These are phyloP conservation scores for Rousettus madagascariensis DNA, from an alignment of 2,797 vertebrate species.

Conservation along the genomic window DNA sequence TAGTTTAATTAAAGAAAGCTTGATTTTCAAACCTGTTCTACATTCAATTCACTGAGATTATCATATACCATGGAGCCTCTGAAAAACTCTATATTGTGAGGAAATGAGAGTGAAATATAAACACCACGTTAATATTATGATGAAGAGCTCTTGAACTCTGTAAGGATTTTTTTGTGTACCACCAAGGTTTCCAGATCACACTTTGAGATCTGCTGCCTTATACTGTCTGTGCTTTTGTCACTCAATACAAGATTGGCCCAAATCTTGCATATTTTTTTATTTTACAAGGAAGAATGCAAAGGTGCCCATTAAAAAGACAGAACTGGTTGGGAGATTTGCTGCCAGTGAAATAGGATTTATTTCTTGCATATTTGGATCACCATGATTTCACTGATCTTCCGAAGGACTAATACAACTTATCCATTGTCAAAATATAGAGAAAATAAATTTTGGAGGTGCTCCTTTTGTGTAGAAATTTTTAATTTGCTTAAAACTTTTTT, in stretches of 20 bases:
- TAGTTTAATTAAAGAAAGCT: neutral
- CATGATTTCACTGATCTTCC: neutral
- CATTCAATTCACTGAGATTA: neutral
- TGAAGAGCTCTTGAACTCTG: neutral
- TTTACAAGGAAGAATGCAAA: neutral
- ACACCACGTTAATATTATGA: neutral
- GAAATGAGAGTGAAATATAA: neutral
- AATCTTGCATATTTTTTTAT: neutral
- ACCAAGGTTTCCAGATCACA: neutral
- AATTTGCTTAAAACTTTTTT: neutral
- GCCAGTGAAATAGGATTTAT: neutral
- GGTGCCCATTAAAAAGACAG: neutral
- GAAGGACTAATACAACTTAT: neutral
- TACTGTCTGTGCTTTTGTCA: neutral
- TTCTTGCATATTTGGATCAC: neutral
- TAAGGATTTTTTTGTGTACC: neutral
- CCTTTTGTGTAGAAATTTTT: neutral
- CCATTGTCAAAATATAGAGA: neutral
- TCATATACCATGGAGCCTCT: neutral
- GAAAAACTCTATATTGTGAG: neutral
- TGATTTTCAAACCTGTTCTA: neutral
- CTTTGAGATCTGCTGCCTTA: neutral
- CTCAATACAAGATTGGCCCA: neutral
- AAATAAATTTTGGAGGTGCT: neutral
- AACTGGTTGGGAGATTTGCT: neutral